Base-by-base conservation (phyloP, 2,113 vertebrate genomes). In the Pollimyrus isidori region DNA sequence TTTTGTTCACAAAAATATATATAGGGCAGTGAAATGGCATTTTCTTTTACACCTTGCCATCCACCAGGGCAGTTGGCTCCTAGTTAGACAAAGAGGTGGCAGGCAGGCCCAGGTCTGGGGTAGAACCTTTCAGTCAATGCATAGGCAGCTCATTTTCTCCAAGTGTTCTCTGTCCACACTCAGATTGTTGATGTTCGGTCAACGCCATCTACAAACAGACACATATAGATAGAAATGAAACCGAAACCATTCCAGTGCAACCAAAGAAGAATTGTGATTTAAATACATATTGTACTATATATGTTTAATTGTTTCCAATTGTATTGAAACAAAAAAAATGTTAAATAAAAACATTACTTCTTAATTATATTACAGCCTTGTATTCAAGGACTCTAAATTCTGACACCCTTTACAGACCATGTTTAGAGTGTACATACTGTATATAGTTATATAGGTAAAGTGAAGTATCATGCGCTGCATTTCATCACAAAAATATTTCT, bases 161-260 rank as follows among this genome's bases (percentile, higher is more conserved):
- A 91, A 93, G 92, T 95, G 93, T 95, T 92, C 93, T 90, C 92
- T 92, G 93, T 95, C 95, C 95, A 96, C 88, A 1, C 80, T 96
- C 95, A 96, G 95, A 99, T 99, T 0, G 98, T 99, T 89, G 98
- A 99, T 89, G 98, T 99, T 94, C 98, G 97, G 94, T 99, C 98
- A 0, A 98, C 96, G 39, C 98, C 98, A 87, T 99, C 98, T 97
- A 94, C 52, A 95, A 11, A 46, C 19, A 58, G 69, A 42, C 85
- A 65, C 84, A 17, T 19, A 90, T 56, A 76, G n/a, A 21, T 9
- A 50, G 53, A 56, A 49, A 85, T 26, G 35, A 80, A 82, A 65
- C 2, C 7, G 62, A 88, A 3, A 48, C n/a, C 17, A 35, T 35
- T 15, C 39, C 19, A 19, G 39, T 46, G 46, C 82, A 84, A 84